Base-by-base conservation (phyloP, 2,888 invertebrate genomes). In the Thera obeliscata region DNA sequence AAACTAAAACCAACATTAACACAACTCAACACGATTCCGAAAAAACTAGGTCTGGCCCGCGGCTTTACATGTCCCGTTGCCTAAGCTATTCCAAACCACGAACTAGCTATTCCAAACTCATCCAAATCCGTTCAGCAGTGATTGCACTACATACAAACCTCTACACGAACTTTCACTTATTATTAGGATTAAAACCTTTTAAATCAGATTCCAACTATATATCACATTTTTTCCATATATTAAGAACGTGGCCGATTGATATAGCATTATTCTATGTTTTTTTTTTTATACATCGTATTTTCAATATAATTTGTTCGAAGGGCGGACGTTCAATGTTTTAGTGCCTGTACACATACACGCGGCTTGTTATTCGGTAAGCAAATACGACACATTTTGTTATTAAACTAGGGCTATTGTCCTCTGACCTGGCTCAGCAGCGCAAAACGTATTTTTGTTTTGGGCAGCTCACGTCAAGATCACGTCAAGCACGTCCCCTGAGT, bases 141-240 rank as follows among this genome's bases (percentile, higher is more conserved):
- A 12, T 22, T 22, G 50, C 50, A 50, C 12, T 22, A 22, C n/a
- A 50, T 22, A 50, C 7, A 50, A 50, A 50, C 50, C 9, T 50
- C 12, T n/a, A 50, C 49, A 41, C 22, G 52, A 60, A 60, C 41
- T 12, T 41, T n/a, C 41, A 61, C 33, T 41, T 38, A 56, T 43
- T 50, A 56, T 35, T 12, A 46, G 9, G 33, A 50, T 80, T 82
- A 83, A 80, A 83, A 85, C 81, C 80, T 76, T 77, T 77, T 70
- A 33, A 22, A 80, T 79, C 82, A 82, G 81, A 69, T 63, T 60
- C 35, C 79, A 80, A 74, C 78, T 76, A 76, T 79, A 79, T 77
- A 81, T 84, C 85, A 85, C 83, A 85, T 77, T 80, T 81, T 43
- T 80, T 82, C 77, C 67, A 73, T 76, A 64, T 55, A 36, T 80